A percentile compares a stretch with the other conserved stretches of the same genome.
Evolutionary conservation across 1,140 invertebrate species (phyloP).

Genomic region (Calephelis nemesis): DNA sequence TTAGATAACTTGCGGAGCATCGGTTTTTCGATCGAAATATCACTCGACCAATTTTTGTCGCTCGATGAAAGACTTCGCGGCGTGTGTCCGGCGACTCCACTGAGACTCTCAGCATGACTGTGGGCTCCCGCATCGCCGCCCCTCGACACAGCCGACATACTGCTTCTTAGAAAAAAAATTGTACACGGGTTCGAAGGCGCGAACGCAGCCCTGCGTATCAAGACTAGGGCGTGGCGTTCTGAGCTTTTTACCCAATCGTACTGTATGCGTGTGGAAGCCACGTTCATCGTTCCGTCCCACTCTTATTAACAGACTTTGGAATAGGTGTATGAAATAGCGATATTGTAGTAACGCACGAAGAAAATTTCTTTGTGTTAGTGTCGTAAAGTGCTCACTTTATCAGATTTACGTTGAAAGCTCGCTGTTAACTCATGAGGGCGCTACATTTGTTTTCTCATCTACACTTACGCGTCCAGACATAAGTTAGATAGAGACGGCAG

Average conservation of each 20-base stretch:
- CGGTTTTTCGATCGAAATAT: conserved; percentile 58
- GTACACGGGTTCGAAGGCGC: conserved; percentile 53
- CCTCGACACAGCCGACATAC: conserved; percentile 67
- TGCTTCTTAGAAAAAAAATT: conserved; percentile 70
- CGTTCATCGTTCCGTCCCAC: conserved; percentile 38
- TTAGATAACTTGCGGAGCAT: conserved; percentile 39
- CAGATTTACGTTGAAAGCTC: conserved; percentile 77
- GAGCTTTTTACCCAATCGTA: conserved; percentile 66
- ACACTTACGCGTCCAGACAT: conserved; percentile 4
- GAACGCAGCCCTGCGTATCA: conserved; percentile 56
- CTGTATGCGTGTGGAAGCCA: conserved; percentile 30
- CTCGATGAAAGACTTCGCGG: conserved; percentile 60
- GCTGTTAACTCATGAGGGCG: conserved; percentile 67
- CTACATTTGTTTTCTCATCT: conserved; percentile 44
- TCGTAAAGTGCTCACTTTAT: conserved; percentile 73
- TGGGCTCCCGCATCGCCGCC: conserved; percentile 73
- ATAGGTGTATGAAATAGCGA: conserved; percentile 36
- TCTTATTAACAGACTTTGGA: conserved; percentile 37
- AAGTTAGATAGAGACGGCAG: conserved; percentile 42
- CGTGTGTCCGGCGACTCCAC: conserved; percentile 68
- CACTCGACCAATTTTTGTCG: conserved; percentile 64
- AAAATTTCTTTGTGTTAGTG: conserved; percentile 70
- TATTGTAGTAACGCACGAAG: conserved; percentile 40
- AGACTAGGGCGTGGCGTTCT: conserved; percentile 54
- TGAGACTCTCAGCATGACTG: conserved; percentile 76